Base-by-base conservation (phyloP, 1,140 invertebrate species). In the Sminthurinus signatus region DNA sequence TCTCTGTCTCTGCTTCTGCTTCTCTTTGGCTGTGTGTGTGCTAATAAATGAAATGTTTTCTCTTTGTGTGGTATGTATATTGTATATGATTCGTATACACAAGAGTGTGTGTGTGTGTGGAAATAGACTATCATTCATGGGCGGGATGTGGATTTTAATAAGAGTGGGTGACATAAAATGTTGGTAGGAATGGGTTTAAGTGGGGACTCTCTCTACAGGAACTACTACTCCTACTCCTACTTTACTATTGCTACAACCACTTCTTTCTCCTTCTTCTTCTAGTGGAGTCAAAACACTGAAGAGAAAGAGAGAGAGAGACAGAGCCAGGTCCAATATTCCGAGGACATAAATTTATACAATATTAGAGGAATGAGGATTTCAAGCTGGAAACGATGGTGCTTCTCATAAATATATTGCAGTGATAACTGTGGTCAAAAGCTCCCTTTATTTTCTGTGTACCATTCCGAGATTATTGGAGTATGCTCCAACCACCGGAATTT, bases 361-460 rank as follows among this genome's bases (percentile, higher is more conserved):
- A 69, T 69, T 59, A 66, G 51, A 64, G 55, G 67, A 69, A 65
- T 66, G 64, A 65, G 68, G 39, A 69, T 62, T 69, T 65, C 44
- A 69, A 55, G 59, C 58, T 55, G 55, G 54, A 66, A 69, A 69
- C 64, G 68, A 63, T 64, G 54, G 55, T 63, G 60, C 63, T 63
- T 66, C 68, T 66, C 68, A 69, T 69, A 69, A 69, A 69, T 69
- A 69, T 69, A 69, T 69, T 60, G 62, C 61, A 31, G 44, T 65
- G 67, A 69, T 69, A 69, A 69, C 67, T 69, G 67, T 69, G 67
- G 68, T 65, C 68, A 69, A 66, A 69, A 60, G n/a, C n/a, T n/a
- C 62, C 64, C 57, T 64, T 69, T 66, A 65, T 69, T 60, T 69
- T 69, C 63, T 64, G 54, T 63, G 54, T 63, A 63, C 60, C 68